Evolutionary conservation across 2,797 vertebrate species (phyloP).

Genomic region (Apogon talboti): DNA sequence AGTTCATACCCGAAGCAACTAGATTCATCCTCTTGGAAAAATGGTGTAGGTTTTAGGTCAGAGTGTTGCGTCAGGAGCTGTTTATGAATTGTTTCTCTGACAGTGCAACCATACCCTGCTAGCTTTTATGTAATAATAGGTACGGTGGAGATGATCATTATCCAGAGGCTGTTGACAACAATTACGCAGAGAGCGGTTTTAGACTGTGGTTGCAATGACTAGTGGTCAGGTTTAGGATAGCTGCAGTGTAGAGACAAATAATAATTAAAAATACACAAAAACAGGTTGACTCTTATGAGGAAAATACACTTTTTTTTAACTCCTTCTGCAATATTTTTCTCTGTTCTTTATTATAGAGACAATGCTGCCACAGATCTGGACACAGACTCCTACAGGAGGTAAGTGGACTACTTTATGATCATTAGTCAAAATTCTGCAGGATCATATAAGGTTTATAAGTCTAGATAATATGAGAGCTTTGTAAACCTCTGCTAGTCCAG

Average conservation of each 20-base stretch:
- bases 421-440: not conserved
- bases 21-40: slow-evolving; percentile 2
- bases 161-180: slow-evolving; percentile 41
- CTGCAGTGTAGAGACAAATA: slow-evolving; percentile 23
- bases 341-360: slow-evolving; percentile 64
- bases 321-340: not conserved
- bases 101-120: slow-evolving; percentile 24
- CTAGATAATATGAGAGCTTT: not conserved
- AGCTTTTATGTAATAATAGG: slow-evolving; percentile 67
- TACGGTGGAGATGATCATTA: slow-evolving; percentile 65
- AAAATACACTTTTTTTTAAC: slow-evolving; percentile 1
- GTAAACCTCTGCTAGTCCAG: not conserved
- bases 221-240: slow-evolving; percentile 10
- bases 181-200: slow-evolving; percentile 45
- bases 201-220: slow-evolving; percentile 26
- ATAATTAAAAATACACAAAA: slow-evolving; percentile 21
- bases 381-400: slow-evolving; percentile 72
- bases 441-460: not conserved
- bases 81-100: slow-evolving; percentile 42
- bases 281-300: not conserved
- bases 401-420: slow-evolving; percentile 25
- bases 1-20: not conserved
- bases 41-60: slow-evolving; percentile 35
- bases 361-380: slow-evolving; percentile 66
- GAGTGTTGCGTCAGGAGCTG: slow-evolving; percentile 25